phyloP scores from a whole-genome alignment of 2,888 invertebrate species.

The Caenorhabditis auriculariae region DNA sequence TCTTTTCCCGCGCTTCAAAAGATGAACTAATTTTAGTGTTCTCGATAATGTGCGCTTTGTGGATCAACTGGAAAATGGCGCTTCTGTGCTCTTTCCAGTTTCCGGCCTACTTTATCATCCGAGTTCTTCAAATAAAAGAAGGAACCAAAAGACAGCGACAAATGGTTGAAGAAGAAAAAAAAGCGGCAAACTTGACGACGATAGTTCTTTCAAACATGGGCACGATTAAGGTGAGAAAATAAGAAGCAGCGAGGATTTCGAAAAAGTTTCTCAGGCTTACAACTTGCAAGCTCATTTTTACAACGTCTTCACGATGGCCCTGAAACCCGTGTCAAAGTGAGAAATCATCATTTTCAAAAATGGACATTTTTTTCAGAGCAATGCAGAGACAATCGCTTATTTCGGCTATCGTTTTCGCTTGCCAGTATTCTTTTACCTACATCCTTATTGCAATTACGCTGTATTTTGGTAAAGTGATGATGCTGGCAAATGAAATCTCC shows the following conservation, averaged over 20 bases:
- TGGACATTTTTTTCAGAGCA: constrained; percentile 35
- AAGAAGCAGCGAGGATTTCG: not conserved
- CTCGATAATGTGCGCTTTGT: constrained; percentile 49
- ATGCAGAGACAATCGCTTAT: constrained; percentile 57
- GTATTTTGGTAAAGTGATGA: constrained; percentile 54
- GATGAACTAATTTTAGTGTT: constrained; percentile 22
- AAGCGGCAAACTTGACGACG: constrained; percentile 55
- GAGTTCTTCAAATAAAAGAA: constrained; percentile 48
- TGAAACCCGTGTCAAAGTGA: constrained; percentile 53
- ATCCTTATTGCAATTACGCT: constrained; percentile 58
- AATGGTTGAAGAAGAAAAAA: constrained; percentile 61
- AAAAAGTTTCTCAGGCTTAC: constrained; percentile 42
- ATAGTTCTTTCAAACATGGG: constrained; percentile 59
- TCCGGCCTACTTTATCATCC: constrained; percentile 57
- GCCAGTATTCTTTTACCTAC: constrained; percentile 58
- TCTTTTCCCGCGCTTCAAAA: not conserved
- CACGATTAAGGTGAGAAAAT: constrained; percentile 49
- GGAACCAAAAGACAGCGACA: constrained; percentile 53
- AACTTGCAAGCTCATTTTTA: constrained; percentile 57
- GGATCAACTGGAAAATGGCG: constrained; percentile 60
- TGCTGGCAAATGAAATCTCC: constrained; percentile 55
- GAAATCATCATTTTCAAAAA: not conserved
- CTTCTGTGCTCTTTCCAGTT: constrained; percentile 60
- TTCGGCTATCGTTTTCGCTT: constrained; percentile 58
- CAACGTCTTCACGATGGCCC: constrained; percentile 50